A percentile compares a stretch with the other conserved stretches of the same genome.
These are phyloP conservation scores for Tipula unca DNA, from an alignment of 2,888 invertebrate genomes.

Conservation along the genomic window DNA sequence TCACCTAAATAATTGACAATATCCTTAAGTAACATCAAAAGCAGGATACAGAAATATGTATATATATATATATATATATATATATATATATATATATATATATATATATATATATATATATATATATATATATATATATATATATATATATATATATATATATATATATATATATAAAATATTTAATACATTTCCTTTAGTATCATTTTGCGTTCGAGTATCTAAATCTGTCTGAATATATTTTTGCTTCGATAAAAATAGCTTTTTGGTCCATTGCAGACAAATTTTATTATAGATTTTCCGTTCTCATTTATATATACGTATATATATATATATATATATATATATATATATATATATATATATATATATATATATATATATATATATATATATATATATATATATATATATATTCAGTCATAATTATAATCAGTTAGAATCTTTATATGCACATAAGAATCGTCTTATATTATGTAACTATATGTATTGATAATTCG, in stretches of 20 bases:
- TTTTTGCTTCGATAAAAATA: not conserved
- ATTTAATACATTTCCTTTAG: not conserved
- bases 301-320: not conserved
- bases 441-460: not conserved
- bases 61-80: no score
- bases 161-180: no score
- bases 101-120: no score
- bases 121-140: no score
- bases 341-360: no score
- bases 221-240: not conserved
- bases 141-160: no score
- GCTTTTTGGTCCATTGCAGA: not conserved
- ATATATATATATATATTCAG: no score
- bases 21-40: not conserved
- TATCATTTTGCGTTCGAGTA: not conserved
- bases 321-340: no score
- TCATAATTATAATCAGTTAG: not conserved
- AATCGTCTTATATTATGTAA: not conserved
- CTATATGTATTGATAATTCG: not conserved
- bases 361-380: no score
- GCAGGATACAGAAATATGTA: not conserved
- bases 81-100: no score
- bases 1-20: not conserved
- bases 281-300: not conserved
- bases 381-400: no score